A percentile compares a stretch with the other conserved stretches of the same genome.
Evolutionary conservation across 1,140 invertebrate species (phyloP).

Genomic region (Danaus melanippus): DNA sequence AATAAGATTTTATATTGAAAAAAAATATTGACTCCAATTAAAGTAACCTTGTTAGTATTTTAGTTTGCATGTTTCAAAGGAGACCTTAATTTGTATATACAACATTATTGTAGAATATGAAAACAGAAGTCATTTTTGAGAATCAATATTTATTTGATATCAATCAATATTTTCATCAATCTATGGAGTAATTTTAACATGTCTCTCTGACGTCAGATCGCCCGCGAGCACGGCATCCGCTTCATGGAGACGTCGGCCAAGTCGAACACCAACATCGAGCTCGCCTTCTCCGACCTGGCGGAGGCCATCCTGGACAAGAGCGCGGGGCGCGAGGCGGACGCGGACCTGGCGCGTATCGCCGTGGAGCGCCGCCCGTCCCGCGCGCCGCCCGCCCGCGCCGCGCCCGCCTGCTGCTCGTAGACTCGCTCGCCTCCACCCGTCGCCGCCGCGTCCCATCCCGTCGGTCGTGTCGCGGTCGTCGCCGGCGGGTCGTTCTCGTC

Average conservation of each 20-base stretch:
- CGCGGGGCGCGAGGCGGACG: slow-evolving; percentile 63
- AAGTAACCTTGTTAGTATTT: too few species aligned
- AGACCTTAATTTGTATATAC: too few species aligned
- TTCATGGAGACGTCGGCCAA: slow-evolving; percentile 96
- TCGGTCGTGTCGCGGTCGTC: background rate
- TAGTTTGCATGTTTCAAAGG: too few species aligned
- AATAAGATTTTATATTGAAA: too few species aligned
- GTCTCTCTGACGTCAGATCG: slow-evolving; percentile 62
- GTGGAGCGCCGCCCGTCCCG: slow-evolving; percentile 64
- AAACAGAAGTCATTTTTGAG: slow-evolving; percentile 1
- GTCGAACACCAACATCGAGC: slow-evolving; percentile 91
- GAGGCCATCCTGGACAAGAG: slow-evolving; percentile 72
- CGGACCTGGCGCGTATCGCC: slow-evolving; percentile 60
- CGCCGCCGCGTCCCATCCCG: background rate
- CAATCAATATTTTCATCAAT: too few species aligned
- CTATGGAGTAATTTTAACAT: too few species aligned
- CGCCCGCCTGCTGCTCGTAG: slow-evolving; percentile 64
- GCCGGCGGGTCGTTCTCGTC: too few species aligned
- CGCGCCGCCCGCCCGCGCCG: slow-evolving; percentile 55
- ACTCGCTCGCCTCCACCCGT: background rate
- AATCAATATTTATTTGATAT: slow-evolving; percentile 3
- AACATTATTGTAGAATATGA: too few species aligned
- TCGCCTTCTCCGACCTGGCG: slow-evolving; percentile 93
- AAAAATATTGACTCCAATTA: too few species aligned
- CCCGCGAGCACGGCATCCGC: slow-evolving; percentile 94